A percentile compares a stretch with the other conserved stretches of the same genome.
phyloP scores from a whole-genome alignment of 1,140 invertebrate species.

The Trigoniulus corallinus region DNA sequence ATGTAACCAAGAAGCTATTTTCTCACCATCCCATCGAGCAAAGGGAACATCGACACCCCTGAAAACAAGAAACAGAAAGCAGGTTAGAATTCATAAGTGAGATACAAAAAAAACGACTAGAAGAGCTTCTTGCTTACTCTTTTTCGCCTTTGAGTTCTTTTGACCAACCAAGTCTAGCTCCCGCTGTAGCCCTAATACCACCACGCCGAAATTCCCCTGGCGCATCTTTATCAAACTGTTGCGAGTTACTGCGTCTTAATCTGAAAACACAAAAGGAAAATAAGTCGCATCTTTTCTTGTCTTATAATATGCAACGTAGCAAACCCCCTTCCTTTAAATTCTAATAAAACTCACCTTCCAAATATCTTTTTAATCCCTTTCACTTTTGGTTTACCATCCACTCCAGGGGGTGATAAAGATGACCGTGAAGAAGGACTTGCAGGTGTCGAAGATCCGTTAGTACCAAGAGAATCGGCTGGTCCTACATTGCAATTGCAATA shows the following conservation, averaged over 20 bases:
- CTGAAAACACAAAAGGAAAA: slow-evolving; percentile 22
- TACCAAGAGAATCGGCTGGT: neutral
- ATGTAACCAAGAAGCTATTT: slow-evolving; percentile 72
- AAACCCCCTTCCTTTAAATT: neutral
- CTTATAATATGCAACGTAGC: no score
- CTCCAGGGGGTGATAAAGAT: neutral
- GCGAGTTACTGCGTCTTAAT: slow-evolving; percentile 51
- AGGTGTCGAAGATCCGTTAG: neutral
- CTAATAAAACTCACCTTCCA: slow-evolving; percentile 26
- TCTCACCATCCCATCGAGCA: slow-evolving; percentile 57
- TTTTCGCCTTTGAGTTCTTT: slow-evolving; percentile 19
- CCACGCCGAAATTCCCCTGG: slow-evolving; percentile 46
- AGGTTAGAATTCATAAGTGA: neutral
- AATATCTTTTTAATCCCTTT: slow-evolving; percentile 38
- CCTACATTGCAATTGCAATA: no score
- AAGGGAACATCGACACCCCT: slow-evolving; percentile 26
- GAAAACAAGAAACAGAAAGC: slow-evolving; percentile 12
- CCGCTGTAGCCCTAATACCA: slow-evolving; percentile 55
- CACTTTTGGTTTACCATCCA: slow-evolving; percentile 1
- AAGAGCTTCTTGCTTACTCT: slow-evolving; percentile 14
- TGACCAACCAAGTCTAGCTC: slow-evolving; percentile 53
- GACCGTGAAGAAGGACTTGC: neutral
- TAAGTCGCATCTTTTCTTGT: no score
- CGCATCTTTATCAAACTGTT: slow-evolving; percentile 41
- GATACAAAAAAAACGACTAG: neutral